These are phyloP conservation scores for Propithecus perrieri DNA, from an alignment of 2,797 vertebrate species.

Conservation along the genomic window DNA sequence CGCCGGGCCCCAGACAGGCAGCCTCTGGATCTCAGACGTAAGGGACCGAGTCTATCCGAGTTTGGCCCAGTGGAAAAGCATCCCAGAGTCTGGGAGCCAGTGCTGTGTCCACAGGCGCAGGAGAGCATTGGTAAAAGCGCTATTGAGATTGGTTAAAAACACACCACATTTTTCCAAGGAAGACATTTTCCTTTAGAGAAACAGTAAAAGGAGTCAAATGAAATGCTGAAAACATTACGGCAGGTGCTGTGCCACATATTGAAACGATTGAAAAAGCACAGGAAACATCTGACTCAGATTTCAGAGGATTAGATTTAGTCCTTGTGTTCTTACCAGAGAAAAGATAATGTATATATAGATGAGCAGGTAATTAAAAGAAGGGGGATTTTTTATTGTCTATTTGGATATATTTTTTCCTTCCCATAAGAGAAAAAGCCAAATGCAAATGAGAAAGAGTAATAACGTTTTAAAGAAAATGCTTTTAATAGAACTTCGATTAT, in stretches of 20 bases:
- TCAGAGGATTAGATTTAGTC: background rate
- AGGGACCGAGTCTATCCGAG: background rate
- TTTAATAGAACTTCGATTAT: background rate
- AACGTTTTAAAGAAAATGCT: background rate
- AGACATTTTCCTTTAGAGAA: constrained; percentile 32
- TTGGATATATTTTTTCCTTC: constrained; percentile 2
- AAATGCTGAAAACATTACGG: background rate
- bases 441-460: background rate
- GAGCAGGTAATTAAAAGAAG: background rate
- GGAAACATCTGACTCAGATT: background rate
- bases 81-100: background rate
- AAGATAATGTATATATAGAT: background rate
- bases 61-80: background rate
- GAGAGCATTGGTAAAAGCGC: background rate
- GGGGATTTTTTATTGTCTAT: background rate
- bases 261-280: background rate
- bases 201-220: background rate
- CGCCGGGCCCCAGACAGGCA: background rate
- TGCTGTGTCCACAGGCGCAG: background rate
- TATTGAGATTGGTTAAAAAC: background rate
- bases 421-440: background rate
- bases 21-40: background rate
- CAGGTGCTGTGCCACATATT: background rate
- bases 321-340: background rate
- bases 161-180: background rate